Evolutionary conservation across 1,140 invertebrate species (phyloP), one percentile per base, ranked within the genome.

Genomic region (Tetragnatha versicolor): DNA sequence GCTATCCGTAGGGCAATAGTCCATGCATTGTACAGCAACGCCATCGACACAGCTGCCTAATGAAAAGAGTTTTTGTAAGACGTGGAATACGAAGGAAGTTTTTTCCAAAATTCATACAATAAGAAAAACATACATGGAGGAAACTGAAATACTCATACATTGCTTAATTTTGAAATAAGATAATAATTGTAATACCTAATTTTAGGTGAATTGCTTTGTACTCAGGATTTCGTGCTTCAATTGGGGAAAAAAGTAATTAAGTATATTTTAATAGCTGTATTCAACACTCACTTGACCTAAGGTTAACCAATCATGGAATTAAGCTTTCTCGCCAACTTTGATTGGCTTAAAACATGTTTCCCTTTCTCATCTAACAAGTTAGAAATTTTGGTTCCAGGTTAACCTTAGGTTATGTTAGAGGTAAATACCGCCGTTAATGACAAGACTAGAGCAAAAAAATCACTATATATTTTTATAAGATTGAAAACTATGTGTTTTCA

Each of bases 21-120:
- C 79, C 79, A 77, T 14, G 61, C 45, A 22, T 80, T 80, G 27
- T 77, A 80, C 5, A 80, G 22, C 7, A 61, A 66, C 0, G 51
- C 69, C 10, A 80, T 14, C 0, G 72, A 63, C n/a, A 80, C 72
- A 1, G 42, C 60, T 31, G 68, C 72, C 79, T 77, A 29, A 17
- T 12, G 7, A n/a, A 17, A 9, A 25, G 14, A 37, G 55, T n/a
- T n/a, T n/a, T n/a, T n/a, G n/a, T n/a, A n/a, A 45, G 12, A 45
- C 3, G 42, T 45, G 2, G 1, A 45, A 45, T 1, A 14, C 42
- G 3, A 2, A 42, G 39, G 17, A 42, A 42, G 6, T 17, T 42
- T 42, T 42, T 42, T 42, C 39, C 17, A 17, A 42, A 42, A 42
- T 42, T 9, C 17, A 17, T 6, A 9, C 17, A 17, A 42, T 9